Conservation (phyloP, 2,797 vertebrate species). For the Brotula barbata region DNA sequence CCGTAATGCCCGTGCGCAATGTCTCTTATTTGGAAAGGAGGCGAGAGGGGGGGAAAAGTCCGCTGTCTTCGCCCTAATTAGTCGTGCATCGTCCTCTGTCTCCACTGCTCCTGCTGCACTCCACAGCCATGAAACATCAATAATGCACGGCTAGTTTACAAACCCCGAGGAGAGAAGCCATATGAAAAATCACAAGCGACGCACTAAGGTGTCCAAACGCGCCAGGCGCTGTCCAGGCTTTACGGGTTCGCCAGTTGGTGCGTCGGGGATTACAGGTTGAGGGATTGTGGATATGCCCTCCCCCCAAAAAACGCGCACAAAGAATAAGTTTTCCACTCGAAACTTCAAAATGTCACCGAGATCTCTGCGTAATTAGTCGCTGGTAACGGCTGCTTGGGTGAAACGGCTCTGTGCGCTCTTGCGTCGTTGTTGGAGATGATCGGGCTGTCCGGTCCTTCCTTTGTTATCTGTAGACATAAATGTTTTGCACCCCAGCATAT, state of each 20-base stretch:
- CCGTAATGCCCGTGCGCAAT: constrained; percentile 65
- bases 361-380: constrained; percentile 59
- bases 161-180: constrained; percentile 54
- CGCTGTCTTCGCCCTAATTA: constrained; percentile 64
- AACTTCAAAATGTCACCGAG: constrained; percentile 62
- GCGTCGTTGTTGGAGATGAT: constrained; percentile 50
- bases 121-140: constrained; percentile 68
- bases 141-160: constrained; percentile 36
- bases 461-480: constrained; percentile 51
- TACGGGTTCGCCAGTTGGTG: constrained; percentile 57
- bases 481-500: constrained; percentile 58
- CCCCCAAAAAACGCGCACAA: constrained; percentile 51
- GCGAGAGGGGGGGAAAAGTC: constrained; percentile 67
- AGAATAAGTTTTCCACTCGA: constrained; percentile 61
- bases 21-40: constrained; percentile 60
- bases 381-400: constrained; percentile 29
- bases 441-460: constrained; percentile 52
- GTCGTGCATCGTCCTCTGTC: constrained; percentile 66
- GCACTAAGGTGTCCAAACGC: constrained; percentile 67
- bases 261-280: constrained; percentile 68
- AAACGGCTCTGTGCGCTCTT: constrained; percentile 58
- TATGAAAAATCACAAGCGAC: constrained; percentile 42
- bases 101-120: constrained; percentile 57
- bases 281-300: constrained; percentile 52
- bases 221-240: constrained; percentile 66